Percentiles rank a stretch among this genome's conserved stretches.
Evolutionary conservation across 2,797 vertebrate species (phyloP).

Genomic region (Syngnathus acus): DNA sequence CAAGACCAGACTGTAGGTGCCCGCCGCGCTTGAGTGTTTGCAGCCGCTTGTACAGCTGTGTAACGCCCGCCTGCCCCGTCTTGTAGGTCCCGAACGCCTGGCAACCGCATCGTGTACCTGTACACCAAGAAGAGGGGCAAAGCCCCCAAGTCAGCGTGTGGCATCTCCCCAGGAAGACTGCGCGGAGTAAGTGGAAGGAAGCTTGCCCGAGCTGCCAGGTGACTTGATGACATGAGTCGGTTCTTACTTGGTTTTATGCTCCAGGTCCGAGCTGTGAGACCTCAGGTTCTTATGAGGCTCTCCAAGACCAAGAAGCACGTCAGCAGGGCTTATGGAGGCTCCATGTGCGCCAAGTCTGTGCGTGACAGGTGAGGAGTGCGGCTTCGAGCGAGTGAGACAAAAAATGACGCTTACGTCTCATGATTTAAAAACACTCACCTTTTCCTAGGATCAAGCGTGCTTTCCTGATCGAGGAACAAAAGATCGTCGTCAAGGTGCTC

Average conservation of each 20-base stretch:
- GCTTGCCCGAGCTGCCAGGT: too few species aligned
- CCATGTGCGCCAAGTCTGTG: slow-evolving; percentile 97
- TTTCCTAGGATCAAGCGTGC: slow-evolving; percentile 90
- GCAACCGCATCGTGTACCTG: slow-evolving; percentile 95
- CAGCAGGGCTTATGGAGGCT: slow-evolving; percentile 95
- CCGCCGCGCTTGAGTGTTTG: too few species aligned
- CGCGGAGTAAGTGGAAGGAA: slow-evolving; percentile 81
- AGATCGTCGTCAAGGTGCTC: slow-evolving; percentile 97
- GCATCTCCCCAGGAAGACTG: slow-evolving; percentile 92
- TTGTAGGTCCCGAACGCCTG: slow-evolving; percentile 89
- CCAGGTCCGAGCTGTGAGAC: slow-evolving; percentile 91
- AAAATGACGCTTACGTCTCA: too few species aligned
- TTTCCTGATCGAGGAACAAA: slow-evolving; percentile 99
- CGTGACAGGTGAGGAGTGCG: slow-evolving; percentile 82
- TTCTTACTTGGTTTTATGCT: slow-evolving; percentile 1
- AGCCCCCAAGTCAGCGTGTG: slow-evolving; percentile 93
- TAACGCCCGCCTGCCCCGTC: neutral
- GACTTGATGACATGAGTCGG: neutral
- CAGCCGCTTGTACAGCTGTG: too few species aligned
- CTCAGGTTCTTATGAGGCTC: slow-evolving; percentile 95
- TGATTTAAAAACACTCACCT: slow-evolving; percentile 6
- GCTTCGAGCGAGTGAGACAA: too few species aligned
- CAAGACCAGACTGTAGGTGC: slow-evolving; percentile 94
- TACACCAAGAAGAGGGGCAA: slow-evolving; percentile 99
- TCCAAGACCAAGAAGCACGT: slow-evolving; percentile 98